phyloP scores from a whole-genome alignment of 1,140 invertebrate genomes.

The Magallana gigas region DNA sequence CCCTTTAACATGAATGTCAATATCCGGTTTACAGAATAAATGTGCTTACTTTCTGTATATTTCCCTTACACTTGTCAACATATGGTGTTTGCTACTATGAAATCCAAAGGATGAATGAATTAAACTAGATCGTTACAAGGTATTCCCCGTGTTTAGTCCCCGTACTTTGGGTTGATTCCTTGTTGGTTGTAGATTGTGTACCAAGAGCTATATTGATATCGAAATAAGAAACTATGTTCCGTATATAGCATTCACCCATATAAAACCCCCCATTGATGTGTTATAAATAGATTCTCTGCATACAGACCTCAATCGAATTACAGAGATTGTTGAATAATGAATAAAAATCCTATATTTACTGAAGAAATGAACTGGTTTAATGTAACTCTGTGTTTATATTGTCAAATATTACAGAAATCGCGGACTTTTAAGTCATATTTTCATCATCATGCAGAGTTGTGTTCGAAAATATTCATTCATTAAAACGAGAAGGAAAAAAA shows the following conservation, averaged over 20 bases:
- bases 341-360: constrained; percentile 8
- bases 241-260: neutral
- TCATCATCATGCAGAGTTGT: too few species aligned
- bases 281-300: neutral
- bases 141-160: neutral
- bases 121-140: neutral
- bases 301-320: neutral
- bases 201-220: neutral
- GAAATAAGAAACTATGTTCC: neutral
- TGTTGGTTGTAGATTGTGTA: neutral
- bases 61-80: too few species aligned
- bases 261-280: constrained; percentile 4
- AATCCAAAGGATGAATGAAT: too few species aligned
- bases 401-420: too few species aligned
- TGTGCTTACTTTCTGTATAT: too few species aligned
- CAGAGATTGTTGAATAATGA: constrained; percentile 10
- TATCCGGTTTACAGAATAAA: too few species aligned
- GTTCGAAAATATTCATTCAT: too few species aligned
- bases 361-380: neutral
- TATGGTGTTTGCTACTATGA: too few species aligned
- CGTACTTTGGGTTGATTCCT: neutral
- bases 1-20: too few species aligned
- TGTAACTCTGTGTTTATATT: neutral
- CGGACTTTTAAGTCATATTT: too few species aligned
- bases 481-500: too few species aligned